Evolutionary conservation across 1,140 invertebrate species (phyloP), one percentile per base, ranked within the genome.

Genomic region (Drosophila lini): DNA sequence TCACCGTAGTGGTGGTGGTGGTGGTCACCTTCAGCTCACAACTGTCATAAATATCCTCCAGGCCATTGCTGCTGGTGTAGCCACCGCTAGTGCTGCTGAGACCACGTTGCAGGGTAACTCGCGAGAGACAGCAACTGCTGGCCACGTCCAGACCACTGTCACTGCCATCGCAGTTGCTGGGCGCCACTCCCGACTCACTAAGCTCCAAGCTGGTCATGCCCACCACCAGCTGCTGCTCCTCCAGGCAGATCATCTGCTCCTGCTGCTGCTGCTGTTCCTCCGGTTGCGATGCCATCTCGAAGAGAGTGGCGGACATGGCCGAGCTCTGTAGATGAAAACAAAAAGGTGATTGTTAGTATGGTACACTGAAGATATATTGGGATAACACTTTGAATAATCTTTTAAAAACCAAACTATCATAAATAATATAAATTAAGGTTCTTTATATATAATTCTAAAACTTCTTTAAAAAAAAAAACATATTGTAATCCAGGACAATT

Each of bases 61-160:
- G 93, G n/a, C 94, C 94, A 94, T 83, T 84, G 88, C 94, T 96
- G 77, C 94, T 95, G 44, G 94, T 94, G 77, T 94, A 95, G 67
- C 93, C 94, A 3, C 95, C 94, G 75, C 95, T 94, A 71, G 93
- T 94, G 38, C 93, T 93, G 78, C 94, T 94, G 25, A 94, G 81
- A 28, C 93, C 93, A 52, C 94, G 91, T 44, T 93, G 92, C 45
- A 93, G 69, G 25, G 90, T 81, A 7, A 74, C 59, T 2, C 78
- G 52, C 11, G 80, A 78, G 59, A 73, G 59, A 74, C 75, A 89
- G 25, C 93, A 93, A 3, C 86, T 90, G 50, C 93, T 95, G 36
- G 95, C 94, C 10, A 95, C 94, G 81, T 96, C 96, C 3, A 97
- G 95, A 1, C 96, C 96, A 78, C 96, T 96, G 82, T 97, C 96